These are phyloP conservation scores for Brachionus paranguensis DNA, from an alignment of 1,140 invertebrate species.

Conservation along the genomic window DNA sequence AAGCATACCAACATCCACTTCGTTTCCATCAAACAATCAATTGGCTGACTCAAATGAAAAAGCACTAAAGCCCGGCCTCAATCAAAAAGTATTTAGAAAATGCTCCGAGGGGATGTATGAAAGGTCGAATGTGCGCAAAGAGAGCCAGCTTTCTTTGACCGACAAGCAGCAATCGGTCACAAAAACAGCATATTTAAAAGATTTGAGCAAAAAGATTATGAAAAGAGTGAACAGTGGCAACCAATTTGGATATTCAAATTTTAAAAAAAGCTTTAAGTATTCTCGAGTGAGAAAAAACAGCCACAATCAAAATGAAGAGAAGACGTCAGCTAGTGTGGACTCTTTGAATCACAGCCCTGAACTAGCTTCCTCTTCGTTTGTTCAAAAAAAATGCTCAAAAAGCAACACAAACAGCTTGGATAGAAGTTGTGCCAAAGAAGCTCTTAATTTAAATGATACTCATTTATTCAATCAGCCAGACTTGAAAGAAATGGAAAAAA, in stretches of 20 bases:
- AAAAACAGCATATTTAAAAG: conserved; percentile 18
- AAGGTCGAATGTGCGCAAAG: not conserved
- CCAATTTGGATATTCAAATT: conserved; percentile 8
- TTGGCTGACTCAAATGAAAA: not conserved
- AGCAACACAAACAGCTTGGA: conserved; percentile 5
- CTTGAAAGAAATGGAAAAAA: conserved; percentile 51
- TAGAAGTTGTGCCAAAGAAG: not conserved
- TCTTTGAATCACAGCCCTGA: not conserved
- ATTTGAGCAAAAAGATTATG: not conserved
- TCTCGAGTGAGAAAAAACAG: not conserved
- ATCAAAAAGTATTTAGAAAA: not conserved
- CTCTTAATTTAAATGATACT: not conserved
- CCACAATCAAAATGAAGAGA: not conserved
- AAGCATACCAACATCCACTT: not conserved
- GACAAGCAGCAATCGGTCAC: not conserved
- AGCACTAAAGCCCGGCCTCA: not conserved
- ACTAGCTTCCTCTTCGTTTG: not conserved
- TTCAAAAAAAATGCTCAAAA: not conserved
- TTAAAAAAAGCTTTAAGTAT: conserved; percentile 28
- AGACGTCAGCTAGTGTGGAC: not conserved
- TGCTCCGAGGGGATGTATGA: conserved; percentile 1
- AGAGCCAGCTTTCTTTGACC: not conserved
- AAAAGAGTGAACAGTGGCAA: not conserved
- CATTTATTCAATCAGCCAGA: conserved; percentile 41
- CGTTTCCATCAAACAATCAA: not conserved